Evolutionary conservation across 2,113 vertebrate genomes (phyloP).

Genomic region (Ammodytes dubius): DNA sequence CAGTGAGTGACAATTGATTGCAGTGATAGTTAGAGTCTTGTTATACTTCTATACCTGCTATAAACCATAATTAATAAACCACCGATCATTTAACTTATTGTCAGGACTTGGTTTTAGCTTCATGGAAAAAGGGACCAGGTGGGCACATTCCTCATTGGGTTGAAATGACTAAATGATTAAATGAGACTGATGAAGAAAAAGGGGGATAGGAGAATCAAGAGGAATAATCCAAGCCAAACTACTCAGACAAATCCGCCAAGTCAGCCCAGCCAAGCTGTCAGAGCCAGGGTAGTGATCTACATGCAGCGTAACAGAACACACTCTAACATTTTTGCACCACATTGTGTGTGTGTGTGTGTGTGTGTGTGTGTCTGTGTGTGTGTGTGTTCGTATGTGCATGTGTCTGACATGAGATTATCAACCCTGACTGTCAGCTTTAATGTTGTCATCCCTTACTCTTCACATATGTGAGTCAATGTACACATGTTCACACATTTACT

Average conservation of each 20-base stretch:
- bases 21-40: neutral
- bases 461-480: slow-evolving; percentile 51
- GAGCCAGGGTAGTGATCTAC: slow-evolving; percentile 54
- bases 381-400: slow-evolving; percentile 19
- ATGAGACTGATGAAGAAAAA: slow-evolving; percentile 65
- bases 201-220: slow-evolving; percentile 42
- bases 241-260: slow-evolving; percentile 65
- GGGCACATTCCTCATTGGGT: slow-evolving; percentile 39
- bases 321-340: slow-evolving; percentile 8
- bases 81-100: neutral
- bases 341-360: neutral
- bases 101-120: slow-evolving; percentile 5
- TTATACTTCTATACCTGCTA: neutral
- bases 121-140: slow-evolving; percentile 45
- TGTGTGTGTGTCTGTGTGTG: neutral
- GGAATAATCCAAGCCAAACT: slow-evolving; percentile 53
- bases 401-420: slow-evolving; percentile 35
- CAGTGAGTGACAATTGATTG: neutral
- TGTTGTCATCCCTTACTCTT: slow-evolving; percentile 45
- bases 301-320: slow-evolving; percentile 54
- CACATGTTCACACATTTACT: slow-evolving; percentile 30
- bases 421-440: slow-evolving; percentile 26
- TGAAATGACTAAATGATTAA: slow-evolving; percentile 57
- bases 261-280: slow-evolving; percentile 70
- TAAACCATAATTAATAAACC: slow-evolving; percentile 6